phyloP scores from a whole-genome alignment of 2,888 invertebrate species.

The Carcina quercana region DNA sequence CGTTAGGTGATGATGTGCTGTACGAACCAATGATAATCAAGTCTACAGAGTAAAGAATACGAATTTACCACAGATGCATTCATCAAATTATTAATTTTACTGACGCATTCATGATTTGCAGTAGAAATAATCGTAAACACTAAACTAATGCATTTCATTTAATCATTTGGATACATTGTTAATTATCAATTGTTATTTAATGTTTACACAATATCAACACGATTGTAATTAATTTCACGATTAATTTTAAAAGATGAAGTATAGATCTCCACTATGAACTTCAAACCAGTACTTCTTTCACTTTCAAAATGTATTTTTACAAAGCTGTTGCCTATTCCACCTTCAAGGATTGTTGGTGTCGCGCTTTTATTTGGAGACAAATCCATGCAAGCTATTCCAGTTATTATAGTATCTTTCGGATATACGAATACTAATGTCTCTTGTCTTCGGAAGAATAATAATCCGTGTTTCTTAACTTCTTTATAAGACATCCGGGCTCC shows the following conservation, averaged over 20 bases:
- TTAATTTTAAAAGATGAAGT: conserved; percentile 14
- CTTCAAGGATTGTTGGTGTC: conserved; percentile 21
- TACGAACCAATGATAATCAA: background rate
- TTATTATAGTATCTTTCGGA: conserved; percentile 31
- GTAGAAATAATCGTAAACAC: too few relatives aligned
- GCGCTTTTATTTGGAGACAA: conserved; percentile 28
- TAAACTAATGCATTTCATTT: too few relatives aligned
- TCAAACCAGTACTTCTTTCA: conserved; percentile 28
- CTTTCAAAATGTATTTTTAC: conserved; percentile 30
- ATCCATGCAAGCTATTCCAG: conserved; percentile 35
- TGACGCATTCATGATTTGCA: background rate
- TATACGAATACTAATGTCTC: conserved; percentile 24
- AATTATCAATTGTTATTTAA: too few relatives aligned
- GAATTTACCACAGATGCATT: background rate
- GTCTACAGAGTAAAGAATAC: background rate
- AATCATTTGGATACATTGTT: too few relatives aligned
- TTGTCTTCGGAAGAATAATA: conserved; percentile 32
- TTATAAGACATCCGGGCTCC: conserved; percentile 35
- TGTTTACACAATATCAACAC: too few relatives aligned
- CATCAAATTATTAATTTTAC: background rate
- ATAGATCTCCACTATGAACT: conserved; percentile 28
- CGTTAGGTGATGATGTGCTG: background rate
- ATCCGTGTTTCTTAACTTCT: conserved; percentile 36
- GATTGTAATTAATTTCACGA: too few relatives aligned
- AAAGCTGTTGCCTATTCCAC: conserved; percentile 25